Evolutionary conservation across 2,797 vertebrate genomes (phyloP).

Genomic region (Typhlichthys subterraneus): DNA sequence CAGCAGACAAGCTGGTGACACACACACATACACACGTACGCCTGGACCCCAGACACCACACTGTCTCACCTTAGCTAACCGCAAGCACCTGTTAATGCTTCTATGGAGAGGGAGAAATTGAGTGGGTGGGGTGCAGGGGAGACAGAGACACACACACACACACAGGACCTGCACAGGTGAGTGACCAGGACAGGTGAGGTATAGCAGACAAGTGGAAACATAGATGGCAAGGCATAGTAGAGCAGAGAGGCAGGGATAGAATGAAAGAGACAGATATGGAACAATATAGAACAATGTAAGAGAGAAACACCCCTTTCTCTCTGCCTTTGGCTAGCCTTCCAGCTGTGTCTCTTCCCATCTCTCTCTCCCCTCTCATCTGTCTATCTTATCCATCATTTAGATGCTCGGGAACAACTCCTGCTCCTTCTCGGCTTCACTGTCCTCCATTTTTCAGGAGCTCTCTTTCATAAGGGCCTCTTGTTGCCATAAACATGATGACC

Average conservation of each 20-base stretch:
- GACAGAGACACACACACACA: neutral
- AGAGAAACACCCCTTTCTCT: conserved; percentile 13
- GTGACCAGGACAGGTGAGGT: neutral
- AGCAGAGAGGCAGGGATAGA: conserved; percentile 17
- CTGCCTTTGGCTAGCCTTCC: conserved; percentile 27
- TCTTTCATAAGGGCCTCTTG: conserved; percentile 32
- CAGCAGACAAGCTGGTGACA: conserved; percentile 46
- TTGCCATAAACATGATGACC: conserved; percentile 1
- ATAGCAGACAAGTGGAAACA: neutral
- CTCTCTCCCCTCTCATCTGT: conserved; percentile 7
- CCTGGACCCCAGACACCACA: conserved; percentile 45
- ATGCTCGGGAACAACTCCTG: neutral
- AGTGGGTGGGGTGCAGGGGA: neutral
- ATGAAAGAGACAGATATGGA: conserved; percentile 5
- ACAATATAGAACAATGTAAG: conserved; percentile 1
- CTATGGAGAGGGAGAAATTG: neutral
- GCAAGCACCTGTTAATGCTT: conserved; percentile 44
- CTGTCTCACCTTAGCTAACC: conserved; percentile 49
- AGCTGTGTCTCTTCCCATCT: conserved; percentile 2
- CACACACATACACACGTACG: conserved; percentile 7
- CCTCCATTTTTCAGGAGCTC: conserved; percentile 26
- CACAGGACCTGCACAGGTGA: no score
- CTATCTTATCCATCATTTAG: neutral
- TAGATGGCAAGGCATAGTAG: neutral
- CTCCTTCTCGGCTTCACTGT: neutral